Conservation (phyloP, 2,797 vertebrate genomes). For the Emys orbicularis region DNA sequence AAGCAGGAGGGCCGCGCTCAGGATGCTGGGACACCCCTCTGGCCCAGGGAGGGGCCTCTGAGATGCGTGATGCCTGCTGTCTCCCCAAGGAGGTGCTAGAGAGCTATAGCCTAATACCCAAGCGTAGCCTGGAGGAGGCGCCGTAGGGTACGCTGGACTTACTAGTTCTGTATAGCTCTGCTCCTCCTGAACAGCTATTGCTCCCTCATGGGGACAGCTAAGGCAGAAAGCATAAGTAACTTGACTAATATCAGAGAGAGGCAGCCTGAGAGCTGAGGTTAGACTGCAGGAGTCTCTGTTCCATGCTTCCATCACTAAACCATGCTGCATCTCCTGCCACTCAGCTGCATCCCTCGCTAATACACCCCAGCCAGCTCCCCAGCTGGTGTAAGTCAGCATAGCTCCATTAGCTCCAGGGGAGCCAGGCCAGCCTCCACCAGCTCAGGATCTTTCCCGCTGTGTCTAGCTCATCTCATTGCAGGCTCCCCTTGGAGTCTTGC, state of each 20-base stretch:
- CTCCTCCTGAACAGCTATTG: background rate
- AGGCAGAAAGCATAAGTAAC: background rate
- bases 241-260: background rate
- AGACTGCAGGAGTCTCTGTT: background rate
- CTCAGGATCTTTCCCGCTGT: too few relatives aligned
- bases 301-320: background rate
- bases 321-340: background rate
- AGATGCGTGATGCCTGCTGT: background rate
- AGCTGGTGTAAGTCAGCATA: background rate
- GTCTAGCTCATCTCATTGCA: too few relatives aligned
- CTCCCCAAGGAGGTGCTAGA: background rate
- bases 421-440: too few relatives aligned
- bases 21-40: background rate
- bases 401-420: background rate
- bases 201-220: background rate
- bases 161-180: background rate
- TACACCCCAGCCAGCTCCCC: background rate
- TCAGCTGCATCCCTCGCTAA: accelerated
- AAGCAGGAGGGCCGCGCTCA: too few relatives aligned
- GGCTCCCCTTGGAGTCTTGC: too few relatives aligned
- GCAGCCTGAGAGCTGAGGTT: background rate
- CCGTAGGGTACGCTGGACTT: too few relatives aligned
- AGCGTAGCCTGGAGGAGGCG: too few relatives aligned
- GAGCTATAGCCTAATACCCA: too few relatives aligned
- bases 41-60: too few relatives aligned